Evolutionary conservation across 2,888 invertebrate genomes (phyloP), one percentile per base, ranked within the genome.

Genomic region (Timandra comae): DNA sequence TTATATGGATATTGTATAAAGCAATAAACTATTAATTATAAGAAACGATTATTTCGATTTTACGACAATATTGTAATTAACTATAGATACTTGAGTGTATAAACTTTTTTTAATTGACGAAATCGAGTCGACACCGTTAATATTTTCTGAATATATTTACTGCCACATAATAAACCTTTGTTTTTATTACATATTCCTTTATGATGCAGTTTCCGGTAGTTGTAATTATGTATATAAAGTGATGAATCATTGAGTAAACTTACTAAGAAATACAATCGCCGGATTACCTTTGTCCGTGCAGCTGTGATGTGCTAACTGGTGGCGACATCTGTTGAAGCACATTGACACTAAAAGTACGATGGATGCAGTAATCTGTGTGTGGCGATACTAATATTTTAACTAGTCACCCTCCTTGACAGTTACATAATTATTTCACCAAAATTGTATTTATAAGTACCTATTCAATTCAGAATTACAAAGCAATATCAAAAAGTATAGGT

Each of bases 111-210:
- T 75, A 72, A 76, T 63, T 70, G 75, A 77, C 73, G 56, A 72
- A 72, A 69, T 73, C 67, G 67, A 74, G 72, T 75, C 72, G 66
- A 74, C 43, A 74, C 64, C 71, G 75, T 81, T 80, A 66, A 80
- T 85, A 82, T 82, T 85, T 82, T 82, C 81, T 81, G 78, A 84
- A 81, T 85, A 85, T 84, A 82, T 85, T 81, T 84, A 84, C 82
- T 85, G 74, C 80, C 75, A 82, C 73, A 70, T 65, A 50, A 49
- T 45, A 41, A 49, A 58, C 52, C 56, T 68, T 71, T 71, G 58
- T 66, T 72, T 74, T 67, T 38, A 45, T 56, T 52, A 38, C 38
- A 22, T 51, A 16, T 16, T 6, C 39, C 40, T 37, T 40, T 49
- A 44, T 36, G 22, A 29, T 36, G 30, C 6, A 31, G 29, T 35